phyloP scores from a whole-genome alignment of 2,888 invertebrate species.

The Cistogaster globosa region DNA sequence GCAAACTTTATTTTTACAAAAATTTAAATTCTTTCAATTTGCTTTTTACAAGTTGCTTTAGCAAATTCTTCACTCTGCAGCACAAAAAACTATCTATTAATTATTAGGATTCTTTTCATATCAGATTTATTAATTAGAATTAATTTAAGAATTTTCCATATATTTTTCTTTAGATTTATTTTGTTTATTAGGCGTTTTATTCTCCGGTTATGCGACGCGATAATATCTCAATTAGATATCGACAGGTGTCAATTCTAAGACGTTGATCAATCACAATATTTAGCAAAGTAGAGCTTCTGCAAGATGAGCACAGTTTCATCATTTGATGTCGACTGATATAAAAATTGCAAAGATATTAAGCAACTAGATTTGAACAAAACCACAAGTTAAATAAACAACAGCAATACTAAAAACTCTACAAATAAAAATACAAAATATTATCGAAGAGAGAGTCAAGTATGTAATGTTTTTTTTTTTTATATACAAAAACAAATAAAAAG shows the following conservation, averaged over 20 bases:
- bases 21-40: constrained; percentile 41
- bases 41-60: not conserved
- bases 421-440: not conserved
- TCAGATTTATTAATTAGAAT: not conserved
- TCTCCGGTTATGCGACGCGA: constrained; percentile 82
- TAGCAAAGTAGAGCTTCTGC: constrained; percentile 79
- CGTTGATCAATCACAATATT: constrained; percentile 82
- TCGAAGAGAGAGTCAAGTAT: constrained; percentile 13
- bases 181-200: constrained; percentile 72
- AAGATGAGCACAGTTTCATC: constrained; percentile 82
- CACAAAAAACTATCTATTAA: not conserved
- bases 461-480: constrained; percentile 1
- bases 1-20: not conserved
- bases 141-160: constrained; percentile 28
- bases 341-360: constrained; percentile 36
- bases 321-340: constrained; percentile 82
- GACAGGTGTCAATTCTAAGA: constrained; percentile 83
- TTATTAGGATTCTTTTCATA: not conserved
- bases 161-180: not conserved
- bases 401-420: not conserved
- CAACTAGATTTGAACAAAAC: constrained; percentile 52
- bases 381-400: constrained; percentile 3
- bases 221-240: constrained; percentile 83
- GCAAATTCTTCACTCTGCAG: constrained; percentile 20
- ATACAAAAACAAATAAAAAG: not conserved